Evolutionary conservation across 2,888 invertebrate species (phyloP).

Genomic region (Slavum lentiscoides): DNA sequence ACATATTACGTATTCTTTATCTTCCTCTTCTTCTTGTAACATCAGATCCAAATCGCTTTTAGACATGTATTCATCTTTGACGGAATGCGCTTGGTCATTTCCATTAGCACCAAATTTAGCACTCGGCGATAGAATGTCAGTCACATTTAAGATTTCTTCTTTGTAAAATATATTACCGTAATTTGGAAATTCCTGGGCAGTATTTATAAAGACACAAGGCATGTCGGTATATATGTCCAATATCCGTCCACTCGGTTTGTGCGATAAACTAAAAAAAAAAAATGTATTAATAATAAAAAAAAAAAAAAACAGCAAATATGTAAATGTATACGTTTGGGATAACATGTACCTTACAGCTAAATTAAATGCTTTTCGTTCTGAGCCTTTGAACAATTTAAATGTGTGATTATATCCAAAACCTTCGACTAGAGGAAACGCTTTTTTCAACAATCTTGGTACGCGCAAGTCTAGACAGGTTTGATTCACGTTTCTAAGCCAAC

Average conservation of each 20-base stretch:
- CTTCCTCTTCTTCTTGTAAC: background rate
- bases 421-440: slow-evolving; percentile 70
- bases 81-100: background rate
- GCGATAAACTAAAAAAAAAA: slow-evolving; percentile 63
- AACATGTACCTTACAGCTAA: slow-evolving; percentile 57
- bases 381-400: slow-evolving; percentile 63
- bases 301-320: too few relatives aligned
- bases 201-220: slow-evolving; percentile 89
- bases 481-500: slow-evolving; percentile 71
- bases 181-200: slow-evolving; percentile 65
- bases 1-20: too few relatives aligned
- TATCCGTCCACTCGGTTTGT: slow-evolving; percentile 72
- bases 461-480: slow-evolving; percentile 76
- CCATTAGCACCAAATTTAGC: slow-evolving; percentile 15
- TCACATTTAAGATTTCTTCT: slow-evolving; percentile 11
- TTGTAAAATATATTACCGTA: slow-evolving; percentile 10
- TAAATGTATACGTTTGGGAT: background rate
- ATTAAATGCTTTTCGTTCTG: slow-evolving; percentile 60
- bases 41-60: background rate
- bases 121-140: slow-evolving; percentile 1
- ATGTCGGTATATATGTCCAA: slow-evolving; percentile 83
- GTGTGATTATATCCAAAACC: slow-evolving; percentile 80
- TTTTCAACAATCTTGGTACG: slow-evolving; percentile 67
- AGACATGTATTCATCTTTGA: background rate
- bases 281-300: too few relatives aligned